These are phyloP conservation scores for Ostrea edulis DNA, from an alignment of 1,140 invertebrate genomes.

Conservation along the genomic window DNA sequence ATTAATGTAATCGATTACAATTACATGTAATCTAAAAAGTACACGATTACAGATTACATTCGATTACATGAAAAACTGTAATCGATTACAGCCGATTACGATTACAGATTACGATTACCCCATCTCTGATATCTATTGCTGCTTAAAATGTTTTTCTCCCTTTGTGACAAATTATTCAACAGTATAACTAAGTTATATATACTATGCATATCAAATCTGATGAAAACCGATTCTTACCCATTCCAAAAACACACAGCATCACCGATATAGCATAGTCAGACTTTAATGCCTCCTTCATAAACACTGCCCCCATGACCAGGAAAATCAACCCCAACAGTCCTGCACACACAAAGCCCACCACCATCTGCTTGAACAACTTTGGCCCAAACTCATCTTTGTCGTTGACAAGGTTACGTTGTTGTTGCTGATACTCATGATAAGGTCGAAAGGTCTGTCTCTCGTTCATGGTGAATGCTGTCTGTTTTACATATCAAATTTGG, in stretches of 20 bases:
- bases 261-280: slow-evolving; percentile 68
- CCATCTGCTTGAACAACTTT: slow-evolving; percentile 67
- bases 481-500: background rate
- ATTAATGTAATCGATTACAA: too few relatives aligned
- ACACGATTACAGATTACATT: too few relatives aligned
- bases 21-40: too few relatives aligned
- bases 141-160: too few relatives aligned
- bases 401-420: background rate
- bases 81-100: too few relatives aligned
- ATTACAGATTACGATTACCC: too few relatives aligned
- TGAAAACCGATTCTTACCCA: slow-evolving; percentile 61
- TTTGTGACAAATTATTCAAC: too few relatives aligned
- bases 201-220: background rate
- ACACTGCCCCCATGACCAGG: slow-evolving; percentile 65
- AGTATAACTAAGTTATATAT: background rate
- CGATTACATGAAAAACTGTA: too few relatives aligned
- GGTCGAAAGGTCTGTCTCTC: slow-evolving; percentile 13
- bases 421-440: background rate
- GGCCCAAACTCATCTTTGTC: slow-evolving; percentile 49
- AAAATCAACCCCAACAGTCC: slow-evolving; percentile 68
- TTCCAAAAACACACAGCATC: slow-evolving; percentile 74
- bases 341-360: slow-evolving; percentile 68
- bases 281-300: slow-evolving; percentile 65
- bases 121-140: too few relatives aligned
- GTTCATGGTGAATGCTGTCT: background rate